These are phyloP conservation scores for Anticlea derivata DNA, from an alignment of 2,888 invertebrate genomes.

Conservation along the genomic window DNA sequence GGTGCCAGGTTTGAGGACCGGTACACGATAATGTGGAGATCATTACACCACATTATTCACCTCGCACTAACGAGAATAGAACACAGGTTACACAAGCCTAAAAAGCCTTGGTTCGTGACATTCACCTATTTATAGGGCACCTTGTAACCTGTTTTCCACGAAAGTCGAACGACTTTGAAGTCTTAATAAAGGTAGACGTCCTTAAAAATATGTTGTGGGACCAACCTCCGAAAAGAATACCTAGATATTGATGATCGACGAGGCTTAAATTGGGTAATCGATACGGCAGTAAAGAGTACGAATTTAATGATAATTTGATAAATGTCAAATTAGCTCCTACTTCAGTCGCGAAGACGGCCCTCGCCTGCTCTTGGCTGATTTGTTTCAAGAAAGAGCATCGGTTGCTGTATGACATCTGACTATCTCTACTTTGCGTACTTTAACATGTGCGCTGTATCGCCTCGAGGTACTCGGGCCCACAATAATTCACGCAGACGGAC, in stretches of 20 bases:
- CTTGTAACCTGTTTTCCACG: not conserved
- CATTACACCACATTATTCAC: slow-evolving; percentile 18
- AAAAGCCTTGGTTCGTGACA: slow-evolving; percentile 34
- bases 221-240: not conserved
- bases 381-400: slow-evolving; percentile 32
- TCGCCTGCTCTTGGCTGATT: slow-evolving; percentile 31
- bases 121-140: slow-evolving; percentile 24
- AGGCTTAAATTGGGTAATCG: not conserved
- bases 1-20: slow-evolving; percentile 51
- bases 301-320: not conserved
- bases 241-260: not conserved
- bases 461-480: slow-evolving; percentile 10
- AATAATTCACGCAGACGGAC: slow-evolving; percentile 46
- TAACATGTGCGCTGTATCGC: slow-evolving; percentile 12
- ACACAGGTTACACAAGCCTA: slow-evolving; percentile 1
- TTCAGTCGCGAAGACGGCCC: slow-evolving; percentile 7
- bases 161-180: not conserved
- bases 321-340: slow-evolving; percentile 8
- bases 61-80: slow-evolving; percentile 8
- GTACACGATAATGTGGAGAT: slow-evolving; percentile 54
- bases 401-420: not conserved
- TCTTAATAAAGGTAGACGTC: not conserved
- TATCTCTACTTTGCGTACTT: not conserved
- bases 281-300: not conserved
- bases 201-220: not conserved